A percentile compares a stretch with the other conserved stretches of the same genome.
Evolutionary conservation across 2,888 invertebrate genomes (phyloP).

Genomic region (Eupeodes luniger): DNA sequence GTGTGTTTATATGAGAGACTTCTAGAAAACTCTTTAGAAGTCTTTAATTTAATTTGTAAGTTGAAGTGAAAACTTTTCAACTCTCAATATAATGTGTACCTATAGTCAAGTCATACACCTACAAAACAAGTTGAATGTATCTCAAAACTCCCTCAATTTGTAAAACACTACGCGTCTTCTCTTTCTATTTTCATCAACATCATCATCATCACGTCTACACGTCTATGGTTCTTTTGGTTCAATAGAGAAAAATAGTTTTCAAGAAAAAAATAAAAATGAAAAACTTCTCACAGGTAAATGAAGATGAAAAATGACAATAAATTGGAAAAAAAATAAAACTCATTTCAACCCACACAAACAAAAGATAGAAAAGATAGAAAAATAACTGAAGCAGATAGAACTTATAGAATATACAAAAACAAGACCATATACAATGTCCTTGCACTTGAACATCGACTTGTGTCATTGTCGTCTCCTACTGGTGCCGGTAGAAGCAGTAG

Average conservation of each 20-base stretch:
- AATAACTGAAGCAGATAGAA: conserved; percentile 29
- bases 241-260: conserved; percentile 38
- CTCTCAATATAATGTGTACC: neutral
- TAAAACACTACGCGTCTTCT: conserved; percentile 9
- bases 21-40: conserved; percentile 60
- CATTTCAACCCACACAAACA: conserved; percentile 10
- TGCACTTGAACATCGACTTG: conserved; percentile 69
- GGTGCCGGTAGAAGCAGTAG: too few relatives aligned
- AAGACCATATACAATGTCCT: conserved; percentile 55
- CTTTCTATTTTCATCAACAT: conserved; percentile 43
- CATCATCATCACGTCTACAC: conserved; percentile 6
- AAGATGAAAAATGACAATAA: conserved; percentile 70
- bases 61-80: conserved; percentile 64
- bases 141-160: conserved; percentile 32
- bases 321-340: conserved; percentile 31
- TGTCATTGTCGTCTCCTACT: conserved; percentile 35
- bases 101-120: neutral
- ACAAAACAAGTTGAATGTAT: conserved; percentile 5
- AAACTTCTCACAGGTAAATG: conserved; percentile 59
- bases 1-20: conserved; percentile 46
- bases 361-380: neutral
- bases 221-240: neutral
- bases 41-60: conserved; percentile 72
- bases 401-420: conserved; percentile 4
- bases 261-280: conserved; percentile 43